Evolutionary conservation across 2,888 invertebrate genomes (phyloP).

Genomic region (Hirtodrosophila alboralis): DNA sequence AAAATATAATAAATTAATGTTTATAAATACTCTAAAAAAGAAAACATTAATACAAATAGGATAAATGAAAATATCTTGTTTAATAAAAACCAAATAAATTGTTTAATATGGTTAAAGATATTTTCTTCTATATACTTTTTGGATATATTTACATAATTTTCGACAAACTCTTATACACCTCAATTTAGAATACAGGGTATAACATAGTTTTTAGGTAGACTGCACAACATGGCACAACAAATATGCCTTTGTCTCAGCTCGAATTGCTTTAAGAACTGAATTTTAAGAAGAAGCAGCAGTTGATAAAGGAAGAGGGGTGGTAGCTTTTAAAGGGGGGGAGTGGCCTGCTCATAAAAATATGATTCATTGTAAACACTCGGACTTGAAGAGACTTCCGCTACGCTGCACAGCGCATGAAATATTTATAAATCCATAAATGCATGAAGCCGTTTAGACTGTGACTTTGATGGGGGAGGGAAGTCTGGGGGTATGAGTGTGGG

Average conservation of each 20-base stretch:
- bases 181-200: too few relatives aligned
- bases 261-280: conserved; percentile 41
- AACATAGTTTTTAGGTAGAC: background rate
- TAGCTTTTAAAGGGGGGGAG: background rate
- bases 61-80: too few relatives aligned
- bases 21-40: too few relatives aligned
- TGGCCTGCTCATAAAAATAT: conserved; percentile 59
- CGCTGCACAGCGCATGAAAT: conserved; percentile 67
- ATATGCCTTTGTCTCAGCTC: conserved; percentile 48
- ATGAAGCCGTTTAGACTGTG: conserved; percentile 15
- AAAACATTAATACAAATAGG: too few relatives aligned
- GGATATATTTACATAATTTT: too few relatives aligned
- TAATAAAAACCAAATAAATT: too few relatives aligned
- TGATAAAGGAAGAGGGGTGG: background rate
- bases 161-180: too few relatives aligned
- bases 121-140: too few relatives aligned
- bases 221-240: conserved; percentile 19
- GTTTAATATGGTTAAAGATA: too few relatives aligned
- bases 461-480: background rate
- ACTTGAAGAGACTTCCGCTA: conserved; percentile 58
- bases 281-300: background rate
- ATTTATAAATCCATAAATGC: conserved; percentile 68
- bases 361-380: conserved; percentile 68
- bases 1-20: too few relatives aligned
- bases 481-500: background rate